Evolutionary conservation across 2,797 vertebrate species (phyloP).

Genomic region (Gambelia wislizenii): DNA sequence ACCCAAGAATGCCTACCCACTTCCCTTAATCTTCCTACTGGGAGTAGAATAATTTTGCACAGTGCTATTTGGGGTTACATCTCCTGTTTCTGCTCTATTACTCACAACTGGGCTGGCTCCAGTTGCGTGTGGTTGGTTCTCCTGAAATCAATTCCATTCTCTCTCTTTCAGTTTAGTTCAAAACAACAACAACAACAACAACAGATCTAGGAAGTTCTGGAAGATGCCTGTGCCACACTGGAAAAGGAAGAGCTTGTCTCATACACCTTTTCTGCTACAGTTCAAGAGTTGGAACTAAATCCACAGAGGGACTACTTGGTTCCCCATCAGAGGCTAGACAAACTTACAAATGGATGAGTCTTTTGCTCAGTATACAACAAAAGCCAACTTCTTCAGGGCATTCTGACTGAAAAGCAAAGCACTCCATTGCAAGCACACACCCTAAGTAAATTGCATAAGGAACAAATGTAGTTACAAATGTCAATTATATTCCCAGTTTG

Average conservation of each 20-base stretch:
- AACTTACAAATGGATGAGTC: neutral
- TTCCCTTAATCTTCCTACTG: neutral
- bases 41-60: neutral
- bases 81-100: neutral
- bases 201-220: neutral
- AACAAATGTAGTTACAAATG: slow-evolving; percentile 49
- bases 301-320: neutral
- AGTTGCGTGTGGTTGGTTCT: rapidly evolving
- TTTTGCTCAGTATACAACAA: slow-evolving; percentile 44
- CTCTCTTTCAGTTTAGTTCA: neutral
- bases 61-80: neutral
- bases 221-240: slow-evolving; percentile 1
- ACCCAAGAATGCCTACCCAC: neutral
- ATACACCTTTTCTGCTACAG: neutral
- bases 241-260: neutral
- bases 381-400: slow-evolving; percentile 50
- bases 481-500: slow-evolving; percentile 47
- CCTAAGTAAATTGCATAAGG: slow-evolving; percentile 53
- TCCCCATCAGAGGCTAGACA: neutral
- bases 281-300: slow-evolving; percentile 26
- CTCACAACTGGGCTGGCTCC: neutral
- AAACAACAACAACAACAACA: neutral
- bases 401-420: slow-evolving; percentile 46
- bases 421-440: slow-evolving; percentile 49
- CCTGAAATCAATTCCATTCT: slow-evolving; percentile 9